phyloP scores from a whole-genome alignment of 2,888 invertebrate species.

The Tipula helvola region DNA sequence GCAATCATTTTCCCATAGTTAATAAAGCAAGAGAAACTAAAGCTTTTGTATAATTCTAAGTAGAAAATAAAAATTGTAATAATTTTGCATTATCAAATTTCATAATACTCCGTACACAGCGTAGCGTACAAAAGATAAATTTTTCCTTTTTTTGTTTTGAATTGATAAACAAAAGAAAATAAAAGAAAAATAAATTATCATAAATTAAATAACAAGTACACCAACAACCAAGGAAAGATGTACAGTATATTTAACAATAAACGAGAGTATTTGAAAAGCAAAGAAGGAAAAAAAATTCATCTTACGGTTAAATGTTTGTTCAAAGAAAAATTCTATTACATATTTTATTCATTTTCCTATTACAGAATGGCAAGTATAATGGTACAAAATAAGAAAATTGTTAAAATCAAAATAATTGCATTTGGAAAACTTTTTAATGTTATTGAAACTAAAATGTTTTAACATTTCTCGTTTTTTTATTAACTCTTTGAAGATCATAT shows the following conservation, averaged over 20 bases:
- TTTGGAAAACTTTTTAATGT: neutral
- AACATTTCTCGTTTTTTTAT: neutral
- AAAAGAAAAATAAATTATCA: neutral
- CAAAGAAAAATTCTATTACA: neutral
- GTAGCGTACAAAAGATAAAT: neutral
- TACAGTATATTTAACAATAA: neutral
- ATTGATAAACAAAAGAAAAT: neutral
- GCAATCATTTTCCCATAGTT: too few relatives aligned
- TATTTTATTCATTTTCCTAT: neutral
- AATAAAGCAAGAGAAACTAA: too few relatives aligned
- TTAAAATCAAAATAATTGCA: slow-evolving; percentile 4
- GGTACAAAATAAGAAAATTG: neutral
- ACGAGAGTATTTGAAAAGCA: neutral
- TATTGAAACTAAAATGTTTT: neutral
- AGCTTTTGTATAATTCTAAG: neutral
- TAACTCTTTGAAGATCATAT: neutral
- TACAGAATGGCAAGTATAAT: neutral
- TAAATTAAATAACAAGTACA: neutral
- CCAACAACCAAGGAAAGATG: neutral
- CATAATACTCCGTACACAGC: neutral
- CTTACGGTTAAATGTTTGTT: neutral
- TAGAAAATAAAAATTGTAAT: neutral
- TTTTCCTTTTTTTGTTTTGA: neutral
- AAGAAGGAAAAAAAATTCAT: neutral
- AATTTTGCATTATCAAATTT: neutral